Evolutionary conservation across 2,113 vertebrate species (phyloP), one percentile per base, ranked within the genome.

Genomic region (Laterallus jamaicensis): DNA sequence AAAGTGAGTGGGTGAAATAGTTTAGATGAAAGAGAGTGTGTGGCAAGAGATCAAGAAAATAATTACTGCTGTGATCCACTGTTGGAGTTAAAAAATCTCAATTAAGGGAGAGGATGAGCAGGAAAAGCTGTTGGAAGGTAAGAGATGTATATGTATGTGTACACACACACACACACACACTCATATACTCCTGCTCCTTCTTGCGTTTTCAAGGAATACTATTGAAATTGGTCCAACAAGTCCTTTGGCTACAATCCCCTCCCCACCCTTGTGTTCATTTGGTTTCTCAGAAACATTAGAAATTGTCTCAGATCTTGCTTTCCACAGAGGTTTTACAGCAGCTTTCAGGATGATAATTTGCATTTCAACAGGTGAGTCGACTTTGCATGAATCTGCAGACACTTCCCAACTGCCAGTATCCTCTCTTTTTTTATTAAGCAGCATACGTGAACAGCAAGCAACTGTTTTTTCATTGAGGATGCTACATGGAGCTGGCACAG

Each of bases 1-100:
- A 92, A 96, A 95, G 54, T 95, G 95, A 94, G 96, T 96, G 95
- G 96, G 95, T 94, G 93, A 96, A 95, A 89, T 25, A 87, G 88
- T 92, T 95, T 32, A 94, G 93, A 96, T 94, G 95, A 96, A 97
- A 97, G 93, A 91, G 62, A 91, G 50, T 42, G 74, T 96, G 96
- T 96, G 92, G 95, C 95, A 96, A 94, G 59, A 96, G 88, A 97
- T 95, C 94, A 96, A 96, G 94, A 96, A 93, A 95, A 95, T 94
- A 96, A 94, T 96, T 95, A 85, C 67, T 89, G 88, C 96, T 94
- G 80, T 92, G 91, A 94, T 96, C 91, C 91, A 82, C 70, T 91
- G 93, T 52, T 71, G 18, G 74, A 92, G 55, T 70, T 87, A 69
- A 91, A 93, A 93, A 93, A 92, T 96, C 86, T 96, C 96, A 95